Conservation (phyloP, 2,888 invertebrate genomes). For the Branchipolynoe longqiensis region DNA sequence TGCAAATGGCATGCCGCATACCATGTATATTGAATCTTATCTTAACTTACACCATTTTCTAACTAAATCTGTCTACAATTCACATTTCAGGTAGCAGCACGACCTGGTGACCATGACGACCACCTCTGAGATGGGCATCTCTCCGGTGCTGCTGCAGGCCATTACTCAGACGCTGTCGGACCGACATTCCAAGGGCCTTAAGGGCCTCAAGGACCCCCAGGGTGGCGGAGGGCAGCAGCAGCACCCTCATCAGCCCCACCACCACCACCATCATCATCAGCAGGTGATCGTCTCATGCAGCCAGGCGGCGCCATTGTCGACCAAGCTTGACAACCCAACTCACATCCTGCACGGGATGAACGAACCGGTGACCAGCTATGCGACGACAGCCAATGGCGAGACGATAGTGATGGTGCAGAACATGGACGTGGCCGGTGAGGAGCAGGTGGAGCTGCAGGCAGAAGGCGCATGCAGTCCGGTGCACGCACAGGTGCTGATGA, state of each 20-base stretch:
- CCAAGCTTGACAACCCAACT: slow-evolving; percentile 60
- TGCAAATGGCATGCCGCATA: too few relatives aligned
- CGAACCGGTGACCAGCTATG: slow-evolving; percentile 68
- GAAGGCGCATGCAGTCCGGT: neutral
- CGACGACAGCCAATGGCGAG: slow-evolving; percentile 31
- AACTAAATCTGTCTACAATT: neutral
- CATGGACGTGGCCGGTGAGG: slow-evolving; percentile 41
- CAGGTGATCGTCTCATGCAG: slow-evolving; percentile 43
- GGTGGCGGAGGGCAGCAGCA: slow-evolving; percentile 8
- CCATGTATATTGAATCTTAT: too few relatives aligned
- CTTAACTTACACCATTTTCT: too few relatives aligned
- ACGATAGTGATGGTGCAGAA: slow-evolving; percentile 62
- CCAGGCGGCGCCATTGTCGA: neutral
- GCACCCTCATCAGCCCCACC: too few relatives aligned
- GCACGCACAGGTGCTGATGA: neutral
- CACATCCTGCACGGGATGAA: slow-evolving; percentile 72
- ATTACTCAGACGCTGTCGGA: slow-evolving; percentile 76
- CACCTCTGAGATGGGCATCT: slow-evolving; percentile 76
- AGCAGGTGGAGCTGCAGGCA: slow-evolving; percentile 28
- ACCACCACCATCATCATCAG: too few relatives aligned
- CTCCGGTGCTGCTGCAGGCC: slow-evolving; percentile 80
- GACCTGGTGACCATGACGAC: slow-evolving; percentile 10
- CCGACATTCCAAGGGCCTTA: slow-evolving; percentile 6
- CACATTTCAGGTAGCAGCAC: slow-evolving; percentile 15
- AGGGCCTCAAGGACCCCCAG: neutral